These are phyloP conservation scores for Cranoglanis bouderius DNA, from an alignment of 2,113 vertebrate species.

Conservation along the genomic window DNA sequence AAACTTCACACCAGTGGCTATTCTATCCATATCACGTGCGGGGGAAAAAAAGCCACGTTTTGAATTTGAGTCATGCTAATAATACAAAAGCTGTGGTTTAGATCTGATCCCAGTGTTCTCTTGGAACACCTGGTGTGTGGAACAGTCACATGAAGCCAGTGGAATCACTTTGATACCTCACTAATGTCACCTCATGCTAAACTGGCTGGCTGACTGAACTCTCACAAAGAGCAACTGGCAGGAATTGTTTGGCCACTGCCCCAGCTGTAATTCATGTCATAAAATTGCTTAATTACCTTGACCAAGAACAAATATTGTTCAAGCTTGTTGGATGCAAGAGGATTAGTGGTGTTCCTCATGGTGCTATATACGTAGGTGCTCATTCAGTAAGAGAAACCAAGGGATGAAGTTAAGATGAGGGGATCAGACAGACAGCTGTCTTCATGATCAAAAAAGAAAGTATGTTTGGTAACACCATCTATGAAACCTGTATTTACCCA, in stretches of 20 bases:
- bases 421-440: background rate
- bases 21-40: background rate
- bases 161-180: background rate
- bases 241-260: constrained; percentile 7
- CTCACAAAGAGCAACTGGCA: constrained; percentile 34
- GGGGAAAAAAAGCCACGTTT: background rate
- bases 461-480: background rate
- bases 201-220: constrained; percentile 31
- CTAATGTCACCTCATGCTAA: background rate
- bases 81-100: background rate
- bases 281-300: constrained; percentile 40
- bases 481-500: background rate
- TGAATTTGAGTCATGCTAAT: background rate
- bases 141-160: background rate
- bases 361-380: background rate
- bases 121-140: background rate
- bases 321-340: constrained; percentile 25
- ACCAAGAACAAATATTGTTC: constrained; percentile 39
- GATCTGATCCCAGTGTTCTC: background rate
- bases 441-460: background rate
- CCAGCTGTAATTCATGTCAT: constrained; percentile 24
- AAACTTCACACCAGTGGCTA: background rate
- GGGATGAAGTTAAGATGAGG: background rate
- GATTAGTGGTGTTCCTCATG: constrained; percentile 41
- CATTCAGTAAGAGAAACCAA: background rate